These are phyloP conservation scores for Todiramphus saurophagus DNA, from an alignment of 2,113 vertebrate species.

Conservation along the genomic window DNA sequence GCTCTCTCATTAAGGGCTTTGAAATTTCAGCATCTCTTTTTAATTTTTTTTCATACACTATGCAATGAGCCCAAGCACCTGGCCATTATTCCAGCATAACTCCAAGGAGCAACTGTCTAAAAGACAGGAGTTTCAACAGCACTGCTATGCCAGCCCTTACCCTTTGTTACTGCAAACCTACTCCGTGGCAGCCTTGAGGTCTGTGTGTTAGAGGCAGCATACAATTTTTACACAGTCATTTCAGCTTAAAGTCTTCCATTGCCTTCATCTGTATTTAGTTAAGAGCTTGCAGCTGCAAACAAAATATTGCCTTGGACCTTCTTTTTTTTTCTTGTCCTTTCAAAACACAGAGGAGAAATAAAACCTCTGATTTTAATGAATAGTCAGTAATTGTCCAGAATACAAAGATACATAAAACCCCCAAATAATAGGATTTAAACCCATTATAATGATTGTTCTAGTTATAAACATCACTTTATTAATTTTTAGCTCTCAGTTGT, in stretches of 20 bases:
- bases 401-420: not conserved
- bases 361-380: not conserved
- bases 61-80: not conserved
- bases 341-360: not conserved
- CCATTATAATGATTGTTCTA: slow-evolving; percentile 33
- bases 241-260: not conserved
- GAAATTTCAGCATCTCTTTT: not conserved
- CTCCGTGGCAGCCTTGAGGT: not conserved
- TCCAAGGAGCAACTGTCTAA: not conserved
- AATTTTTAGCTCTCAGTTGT: slow-evolving; percentile 44
- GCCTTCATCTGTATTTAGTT: not conserved
- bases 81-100: not conserved
- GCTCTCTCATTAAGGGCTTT: not conserved
- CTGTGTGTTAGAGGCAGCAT: not conserved
- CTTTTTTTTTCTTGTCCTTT: not conserved
- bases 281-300: not conserved
- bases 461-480: slow-evolving; percentile 56
- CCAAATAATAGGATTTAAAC: not conserved
- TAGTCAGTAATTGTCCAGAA: not conserved
- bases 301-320: not conserved
- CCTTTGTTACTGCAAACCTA: not conserved
- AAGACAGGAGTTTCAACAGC: not conserved
- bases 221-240: not conserved
- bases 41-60: not conserved
- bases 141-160: not conserved